Percentiles rank a stretch among this genome's conserved stretches.
These are phyloP conservation scores for Melitaea athalia DNA, from an alignment of 2,888 invertebrate genomes.

Conservation along the genomic window DNA sequence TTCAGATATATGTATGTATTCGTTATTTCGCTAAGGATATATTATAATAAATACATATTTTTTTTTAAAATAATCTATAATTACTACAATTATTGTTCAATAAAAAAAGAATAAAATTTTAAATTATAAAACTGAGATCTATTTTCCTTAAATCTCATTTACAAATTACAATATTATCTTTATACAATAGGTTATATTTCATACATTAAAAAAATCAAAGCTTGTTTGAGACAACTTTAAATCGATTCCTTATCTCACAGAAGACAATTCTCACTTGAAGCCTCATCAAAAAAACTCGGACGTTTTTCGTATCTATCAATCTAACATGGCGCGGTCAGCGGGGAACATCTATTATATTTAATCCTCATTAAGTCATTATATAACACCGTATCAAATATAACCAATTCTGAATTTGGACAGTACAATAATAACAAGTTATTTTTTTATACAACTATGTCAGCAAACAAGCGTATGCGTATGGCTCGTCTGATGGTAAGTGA, in stretches of 20 bases:
- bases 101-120: too few species aligned
- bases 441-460: too few species aligned
- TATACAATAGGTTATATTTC: background rate
- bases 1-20: too few species aligned
- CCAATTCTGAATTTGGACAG: slow-evolving; percentile 11
- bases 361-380: slow-evolving; percentile 44
- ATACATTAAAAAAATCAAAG: background rate
- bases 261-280: slow-evolving; percentile 73
- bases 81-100: too few species aligned
- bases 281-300: slow-evolving; percentile 62
- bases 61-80: too few species aligned
- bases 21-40: too few species aligned
- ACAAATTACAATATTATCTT: background rate
- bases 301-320: slow-evolving; percentile 71
- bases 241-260: slow-evolving; percentile 24
- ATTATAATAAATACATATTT: too few species aligned
- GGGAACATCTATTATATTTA: slow-evolving; percentile 69
- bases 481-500: too few species aligned
- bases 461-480: too few species aligned
- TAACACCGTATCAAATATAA: slow-evolving; percentile 41
- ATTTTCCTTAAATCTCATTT: too few species aligned
- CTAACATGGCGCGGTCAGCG: slow-evolving; percentile 68
- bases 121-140: too few species aligned
- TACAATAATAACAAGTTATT: too few species aligned
- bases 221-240: slow-evolving; percentile 18